Base-by-base conservation (phyloP, 2,113 vertebrate genomes). In the Phasianus colchicus region DNA sequence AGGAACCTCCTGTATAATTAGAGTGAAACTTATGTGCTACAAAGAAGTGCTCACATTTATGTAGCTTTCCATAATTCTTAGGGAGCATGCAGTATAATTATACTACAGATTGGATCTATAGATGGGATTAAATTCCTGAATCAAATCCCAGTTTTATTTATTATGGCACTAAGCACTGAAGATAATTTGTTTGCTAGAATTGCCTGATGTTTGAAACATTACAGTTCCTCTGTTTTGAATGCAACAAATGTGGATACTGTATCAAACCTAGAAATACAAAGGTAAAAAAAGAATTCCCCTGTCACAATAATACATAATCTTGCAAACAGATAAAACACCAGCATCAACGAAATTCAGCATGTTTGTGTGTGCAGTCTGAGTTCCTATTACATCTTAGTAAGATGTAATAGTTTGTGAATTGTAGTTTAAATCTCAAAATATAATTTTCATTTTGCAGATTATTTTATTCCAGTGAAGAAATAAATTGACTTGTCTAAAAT, bases 1-100 rank as follows among this genome's bases (percentile, higher is more conserved):
- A 75, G 99, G 99, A 90, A 99, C 98, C 34, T 99, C 99, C 99
- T 99, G 66, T 38, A 25, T 78, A 54, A 90, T 38, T 52, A 87
- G 80, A 89, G n/a, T 1, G 50, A 8, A 57, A 82, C 42, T 92
- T 43, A 88, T 1, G 10, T 4, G 6, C 5, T 72, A 47, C 72
- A 74, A 83, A 80, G 25, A n/a, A 60, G 60, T 70, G 16, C 32
- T 77, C 6, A 4, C 25, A 42, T 29, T 12, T 75, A 48, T 29
- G 22, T 6, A 81, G 61, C 15, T 75, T 34, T 50, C 70, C 55
- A 22, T 67, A 3, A 50, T 38, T 38, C 42, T 75, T n/a, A 58
- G n/a, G 42, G 29, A 55, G 18, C 18, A 42, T 32, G 55, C 12
- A 40, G 5, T 21, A 32, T 5, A 57, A 61, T 14, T 48, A 63